Evolutionary conservation across 2,797 vertebrate species (phyloP), one percentile per base, ranked within the genome.

Genomic region (Arrhamphus sclerolepis): DNA sequence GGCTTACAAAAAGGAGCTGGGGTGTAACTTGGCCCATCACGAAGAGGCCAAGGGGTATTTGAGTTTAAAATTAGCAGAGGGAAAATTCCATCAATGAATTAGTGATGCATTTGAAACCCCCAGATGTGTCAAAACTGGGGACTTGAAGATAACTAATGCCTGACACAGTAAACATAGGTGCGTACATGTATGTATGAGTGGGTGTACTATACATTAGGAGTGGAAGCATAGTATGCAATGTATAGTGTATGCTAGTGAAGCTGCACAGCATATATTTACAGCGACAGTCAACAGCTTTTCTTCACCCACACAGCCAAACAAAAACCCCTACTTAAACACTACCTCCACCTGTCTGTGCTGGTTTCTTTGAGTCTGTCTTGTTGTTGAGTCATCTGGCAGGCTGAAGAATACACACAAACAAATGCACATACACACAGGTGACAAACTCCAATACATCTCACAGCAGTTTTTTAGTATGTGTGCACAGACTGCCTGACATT

Each of bases 401-500:
- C 77, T 75, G 58, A 57, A 69, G 46, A 43, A 26, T 19, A 58
- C 56, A 65, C 46, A 70, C 2, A 9, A 26, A 8, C n/a, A 62
- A 38, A 46, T n/a, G 26, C 49, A 61, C 65, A 62, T 21, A 62
- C 51, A 75, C 39, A 72, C 70, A 81, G 58, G 71, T 86, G 80
- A 86, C 64, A 80, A 63, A 82, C 77, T 80, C 74, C 57, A 78
- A 72, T 80, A 77, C 76, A 79, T 56, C 77, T 78, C 67, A 59
- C 55, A 82, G 80, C 72, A 68, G 55, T 84, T 83, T 83, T 66
- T 64, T 67, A 38, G 59, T 58, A 43, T 80, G 71, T 80, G 63
- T 62, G 60, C 63, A 79, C 75, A 84, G 80, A 83, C 80, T 64
- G 77, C 77, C 78, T 91, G 87, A 87, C 82, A 88, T 89, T 88